Conservation (phyloP, 2,888 invertebrate genomes). For the Prenolepis imparis region DNA sequence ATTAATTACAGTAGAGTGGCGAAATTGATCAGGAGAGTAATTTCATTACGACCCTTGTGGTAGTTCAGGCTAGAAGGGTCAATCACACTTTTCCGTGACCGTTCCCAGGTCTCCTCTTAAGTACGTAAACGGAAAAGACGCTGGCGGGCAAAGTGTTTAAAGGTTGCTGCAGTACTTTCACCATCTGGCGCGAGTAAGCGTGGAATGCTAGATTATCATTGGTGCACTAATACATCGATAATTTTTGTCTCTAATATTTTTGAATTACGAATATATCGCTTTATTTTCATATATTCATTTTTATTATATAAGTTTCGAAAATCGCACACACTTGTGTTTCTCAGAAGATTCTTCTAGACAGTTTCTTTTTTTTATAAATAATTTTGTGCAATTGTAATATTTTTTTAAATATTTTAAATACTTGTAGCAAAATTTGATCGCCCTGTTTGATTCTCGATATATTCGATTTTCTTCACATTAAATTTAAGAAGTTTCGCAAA, state of each 20-base stretch:
- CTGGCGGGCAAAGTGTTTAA: constrained; percentile 39
- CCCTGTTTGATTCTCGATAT: too few species aligned
- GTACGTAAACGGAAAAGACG: constrained; percentile 49
- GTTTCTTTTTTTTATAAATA: too few species aligned
- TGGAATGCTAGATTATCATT: constrained; percentile 38
- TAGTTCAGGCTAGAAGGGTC: constrained; percentile 33
- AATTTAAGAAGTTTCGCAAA: neutral
- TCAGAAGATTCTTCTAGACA: too few species aligned
- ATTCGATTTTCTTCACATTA: neutral
- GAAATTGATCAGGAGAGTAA: constrained; percentile 7
- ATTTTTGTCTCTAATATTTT: neutral
- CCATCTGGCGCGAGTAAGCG: constrained; percentile 48
- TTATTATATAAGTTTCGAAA: neutral
- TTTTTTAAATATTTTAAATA: neutral
- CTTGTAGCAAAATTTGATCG: neutral
- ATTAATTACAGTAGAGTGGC: neutral
- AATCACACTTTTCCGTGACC: constrained; percentile 41
- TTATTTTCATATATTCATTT: neutral
- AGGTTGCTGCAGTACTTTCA: constrained; percentile 58
- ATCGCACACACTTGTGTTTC: too few species aligned
- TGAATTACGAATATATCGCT: constrained; percentile 3
- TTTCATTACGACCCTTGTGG: constrained; percentile 14
- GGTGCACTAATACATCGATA: constrained; percentile 4
- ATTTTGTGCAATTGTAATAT: too few species aligned
- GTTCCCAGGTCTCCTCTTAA: constrained; percentile 49